Evolutionary conservation across 2,113 vertebrate genomes (phyloP).

Genomic region (Cynocephalus volans): DNA sequence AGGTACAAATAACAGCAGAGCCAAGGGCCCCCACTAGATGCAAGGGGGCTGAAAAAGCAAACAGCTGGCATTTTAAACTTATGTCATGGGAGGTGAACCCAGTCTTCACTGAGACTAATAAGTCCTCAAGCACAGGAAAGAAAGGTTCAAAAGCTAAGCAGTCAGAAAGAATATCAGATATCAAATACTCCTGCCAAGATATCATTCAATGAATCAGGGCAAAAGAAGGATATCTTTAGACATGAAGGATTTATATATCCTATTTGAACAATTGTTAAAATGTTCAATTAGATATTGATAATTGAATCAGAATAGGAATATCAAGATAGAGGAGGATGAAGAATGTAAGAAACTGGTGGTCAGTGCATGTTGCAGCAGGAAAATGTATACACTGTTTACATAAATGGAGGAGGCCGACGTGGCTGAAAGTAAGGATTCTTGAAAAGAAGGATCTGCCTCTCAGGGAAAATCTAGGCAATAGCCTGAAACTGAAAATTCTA

Average conservation of each 20-base stretch:
- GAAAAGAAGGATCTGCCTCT: not conserved
- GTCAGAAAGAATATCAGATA: not conserved
- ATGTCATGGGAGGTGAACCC: not conserved
- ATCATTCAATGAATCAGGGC: not conserved
- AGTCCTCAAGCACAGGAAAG: not conserved
- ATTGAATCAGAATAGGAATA: not conserved
- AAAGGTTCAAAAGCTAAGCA: not conserved
- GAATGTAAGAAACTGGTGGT: not conserved
- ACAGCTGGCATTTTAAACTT: not conserved
- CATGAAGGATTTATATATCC: not conserved
- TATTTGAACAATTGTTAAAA: conserved; percentile 5
- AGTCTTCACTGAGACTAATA: not conserved
- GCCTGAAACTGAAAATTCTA: conserved; percentile 4
- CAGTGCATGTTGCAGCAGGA: not conserved
- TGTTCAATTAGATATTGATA: not conserved
- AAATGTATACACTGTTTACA: not conserved
- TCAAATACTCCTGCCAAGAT: not conserved
- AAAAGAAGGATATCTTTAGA: conserved; percentile 9
- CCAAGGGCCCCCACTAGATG: not conserved
- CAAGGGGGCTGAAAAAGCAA: not conserved
- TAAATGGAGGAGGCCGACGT: not conserved
- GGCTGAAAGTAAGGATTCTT: not conserved
- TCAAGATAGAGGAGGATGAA: not conserved
- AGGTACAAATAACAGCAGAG: not conserved
- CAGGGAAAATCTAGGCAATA: not conserved